These are phyloP conservation scores for Tachysurus vachellii DNA, from an alignment of 2,113 vertebrate species.

Conservation along the genomic window DNA sequence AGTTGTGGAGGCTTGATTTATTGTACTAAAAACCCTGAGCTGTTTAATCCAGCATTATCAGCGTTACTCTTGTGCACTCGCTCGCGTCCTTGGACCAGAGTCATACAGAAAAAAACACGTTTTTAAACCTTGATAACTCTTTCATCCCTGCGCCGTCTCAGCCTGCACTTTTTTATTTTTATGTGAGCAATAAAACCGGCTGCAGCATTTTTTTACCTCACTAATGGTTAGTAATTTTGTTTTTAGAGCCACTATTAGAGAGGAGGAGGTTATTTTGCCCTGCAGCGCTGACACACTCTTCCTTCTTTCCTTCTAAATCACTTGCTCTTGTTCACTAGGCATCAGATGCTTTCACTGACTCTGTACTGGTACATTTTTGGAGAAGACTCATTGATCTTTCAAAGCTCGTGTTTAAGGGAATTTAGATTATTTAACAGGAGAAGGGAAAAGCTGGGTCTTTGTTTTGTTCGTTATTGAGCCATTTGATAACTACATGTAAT, in stretches of 20 bases:
- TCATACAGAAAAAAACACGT: background rate
- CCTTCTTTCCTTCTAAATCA: background rate
- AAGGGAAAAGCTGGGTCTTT: background rate
- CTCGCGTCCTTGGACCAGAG: too few species aligned
- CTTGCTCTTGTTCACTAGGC: background rate
- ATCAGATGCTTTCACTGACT: background rate
- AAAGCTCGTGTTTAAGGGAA: background rate
- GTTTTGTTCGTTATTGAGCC: background rate
- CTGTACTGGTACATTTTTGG: background rate
- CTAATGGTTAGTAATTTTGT: slow-evolving; percentile 46
- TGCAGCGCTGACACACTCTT: slow-evolving; percentile 4
- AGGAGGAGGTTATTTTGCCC: slow-evolving; percentile 8
- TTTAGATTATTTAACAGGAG: background rate
- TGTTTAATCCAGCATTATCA: background rate
- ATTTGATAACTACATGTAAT: background rate
- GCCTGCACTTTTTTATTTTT: background rate
- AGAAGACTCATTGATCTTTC: background rate
- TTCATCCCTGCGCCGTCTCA: background rate
- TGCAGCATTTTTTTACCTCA: background rate
- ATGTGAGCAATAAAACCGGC: slow-evolving; percentile 17
- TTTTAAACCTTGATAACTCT: background rate
- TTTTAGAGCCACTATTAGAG: slow-evolving; percentile 45
- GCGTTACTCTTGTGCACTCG: background rate
- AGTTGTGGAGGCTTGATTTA: background rate
- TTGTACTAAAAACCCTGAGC: background rate